Base-by-base conservation (phyloP, 1,140 invertebrate genomes). In the Agrypnia vestita region DNA sequence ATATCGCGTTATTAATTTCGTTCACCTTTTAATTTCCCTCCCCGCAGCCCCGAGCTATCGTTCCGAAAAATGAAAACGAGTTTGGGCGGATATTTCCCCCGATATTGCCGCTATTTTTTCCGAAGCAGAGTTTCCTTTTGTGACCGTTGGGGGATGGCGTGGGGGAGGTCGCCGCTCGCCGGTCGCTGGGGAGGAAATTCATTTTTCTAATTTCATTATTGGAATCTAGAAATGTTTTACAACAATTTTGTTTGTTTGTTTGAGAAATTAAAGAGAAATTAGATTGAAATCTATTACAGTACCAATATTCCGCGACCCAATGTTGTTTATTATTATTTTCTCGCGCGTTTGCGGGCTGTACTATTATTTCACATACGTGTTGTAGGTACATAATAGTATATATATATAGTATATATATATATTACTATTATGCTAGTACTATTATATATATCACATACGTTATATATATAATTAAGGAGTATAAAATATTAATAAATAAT, bases 1-100 rank as follows among this genome's bases (percentile, higher is more conserved):
- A 62, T 62, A 62, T 62, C 59, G 21, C 25, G 59, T 25, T 62
- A 62, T 62, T 62, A 62, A 62, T 62, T 62, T 62, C 17, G 25
- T 62, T 62, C 59, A 35, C 25, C 59, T 25, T 62, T 62, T 62
- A 62, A 62, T 62, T 62, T 62, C 59, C 21, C 59, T 62, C 25
- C 59, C 59, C 21, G 59, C 13, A 62, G 21, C 59, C 59, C 59
- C 17, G 21, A 62, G 59, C 25, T 25, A 62, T 62, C 59, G 25
- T 62, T 51, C 59, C 59, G 59, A 62, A 62, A 62, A 62, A 62
- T 62, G 59, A 62, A 62, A 62, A 62, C 59, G 25, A 62, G 25
- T 62, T 62, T 11, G 13, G 25, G 17, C 59, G 59, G 59, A 62
- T 25, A 62, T 62, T 51, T 35, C 25, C 59, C 59, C 6, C 7